Base-by-base conservation (phyloP, 2,888 invertebrate species). In the Holacanthella duospinosa region DNA sequence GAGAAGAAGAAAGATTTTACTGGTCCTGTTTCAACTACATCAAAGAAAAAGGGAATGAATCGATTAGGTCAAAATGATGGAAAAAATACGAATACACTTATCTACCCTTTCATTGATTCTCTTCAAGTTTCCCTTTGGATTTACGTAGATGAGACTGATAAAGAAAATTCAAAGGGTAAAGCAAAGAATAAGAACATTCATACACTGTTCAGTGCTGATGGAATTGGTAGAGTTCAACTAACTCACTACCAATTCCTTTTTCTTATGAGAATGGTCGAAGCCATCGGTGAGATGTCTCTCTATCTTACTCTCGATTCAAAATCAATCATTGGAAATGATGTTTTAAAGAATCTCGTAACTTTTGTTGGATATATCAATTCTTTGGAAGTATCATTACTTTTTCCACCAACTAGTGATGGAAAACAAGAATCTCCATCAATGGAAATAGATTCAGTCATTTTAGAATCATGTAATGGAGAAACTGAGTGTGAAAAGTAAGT, bases 181-280 rank as follows among this genome's bases (percentile, higher is more conserved):
- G 6, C 36, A 21, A 61, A 64, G 43, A 68, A 72, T 55, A 72
- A 72, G 26, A 86, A 87, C 71, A 84, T 92, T 69, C 89, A 89
- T 78, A 84, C 87, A 28, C 82, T 94, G 59, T 87, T 87, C 0
- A 85, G 91, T 74, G 86, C 93, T 59, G 84, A 87, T 59, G 89
- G 89, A 74, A 81, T 93, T 74, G 85, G 93, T 60, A 90, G 90
- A 69, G 81, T 93, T 2, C 94, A 95, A 78, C 82, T 96, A 65
- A 94, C 93, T 80, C 94, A 94, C 78, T 93, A 89, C 78, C 94
- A 95, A 79, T 87, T 87, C 79, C 81, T 94, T 72, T 94, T 95
- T 79, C 81, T 95, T 60, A 78, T 93, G 77, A 81, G 94, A 60
- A 81, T 93, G 73, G 81, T 88, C 27, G 94, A 95, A 78, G 84